These are phyloP conservation scores for Phalera bucephala DNA, from an alignment of 2,888 invertebrate genomes.

Conservation along the genomic window DNA sequence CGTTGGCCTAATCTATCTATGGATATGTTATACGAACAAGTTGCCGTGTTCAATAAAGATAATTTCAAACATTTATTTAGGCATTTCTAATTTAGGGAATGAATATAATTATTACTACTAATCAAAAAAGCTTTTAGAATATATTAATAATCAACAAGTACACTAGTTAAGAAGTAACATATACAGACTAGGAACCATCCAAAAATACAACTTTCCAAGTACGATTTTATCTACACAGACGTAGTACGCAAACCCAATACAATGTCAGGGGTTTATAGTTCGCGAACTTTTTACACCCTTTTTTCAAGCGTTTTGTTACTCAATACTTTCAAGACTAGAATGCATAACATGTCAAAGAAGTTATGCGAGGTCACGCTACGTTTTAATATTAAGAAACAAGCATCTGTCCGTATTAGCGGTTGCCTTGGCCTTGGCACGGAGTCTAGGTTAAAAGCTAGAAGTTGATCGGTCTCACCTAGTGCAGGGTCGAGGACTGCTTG, in stretches of 20 bases:
- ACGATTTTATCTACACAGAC: not conserved
- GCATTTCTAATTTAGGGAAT: too few relatives aligned
- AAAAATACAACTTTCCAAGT: not conserved
- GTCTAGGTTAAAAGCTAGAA: slow-evolving; percentile 11
- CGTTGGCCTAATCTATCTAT: slow-evolving; percentile 22
- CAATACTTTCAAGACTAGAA: not conserved
- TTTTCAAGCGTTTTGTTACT: not conserved
- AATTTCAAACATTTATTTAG: too few relatives aligned
- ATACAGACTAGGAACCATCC: not conserved
- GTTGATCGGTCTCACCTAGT: slow-evolving; percentile 75
- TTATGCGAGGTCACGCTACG: not conserved
- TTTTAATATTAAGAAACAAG: not conserved
- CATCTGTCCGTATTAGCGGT: slow-evolving; percentile 1
- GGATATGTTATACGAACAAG: not conserved
- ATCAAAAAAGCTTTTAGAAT: too few relatives aligned
- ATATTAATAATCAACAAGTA: too few relatives aligned
- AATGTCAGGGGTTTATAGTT: slow-evolving; percentile 17
- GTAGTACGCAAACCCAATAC: slow-evolving; percentile 1
- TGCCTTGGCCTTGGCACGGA: slow-evolving; percentile 18
- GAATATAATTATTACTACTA: too few relatives aligned
- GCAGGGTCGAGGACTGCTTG: slow-evolving; percentile 87
- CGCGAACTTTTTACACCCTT: slow-evolving; percentile 11
- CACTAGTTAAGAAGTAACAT: too few relatives aligned
- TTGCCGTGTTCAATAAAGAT: too few relatives aligned
- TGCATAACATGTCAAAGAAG: not conserved